Evolutionary conservation across 2,888 invertebrate genomes (phyloP).

Genomic region (Plusia festucae): DNA sequence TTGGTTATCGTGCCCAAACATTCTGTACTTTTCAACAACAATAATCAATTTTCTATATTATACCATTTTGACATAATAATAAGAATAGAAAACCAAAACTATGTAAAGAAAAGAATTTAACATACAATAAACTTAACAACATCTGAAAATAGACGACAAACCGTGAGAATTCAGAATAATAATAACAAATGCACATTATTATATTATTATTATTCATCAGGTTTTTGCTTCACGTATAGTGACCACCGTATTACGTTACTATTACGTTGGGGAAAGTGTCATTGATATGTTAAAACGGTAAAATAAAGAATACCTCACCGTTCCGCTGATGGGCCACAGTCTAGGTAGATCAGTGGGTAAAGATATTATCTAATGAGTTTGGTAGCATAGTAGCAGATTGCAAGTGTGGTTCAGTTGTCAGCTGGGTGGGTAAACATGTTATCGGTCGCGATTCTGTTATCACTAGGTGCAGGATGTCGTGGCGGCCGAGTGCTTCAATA

Average conservation of each 20-base stretch:
- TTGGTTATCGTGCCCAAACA: too few relatives aligned
- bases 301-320: conserved; percentile 58
- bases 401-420: neutral
- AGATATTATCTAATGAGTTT: neutral
- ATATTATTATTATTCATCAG: conserved; percentile 14
- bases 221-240: conserved; percentile 31
- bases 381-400: neutral
- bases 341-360: conserved; percentile 10
- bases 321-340: conserved; percentile 41
- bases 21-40: neutral
- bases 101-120: neutral
- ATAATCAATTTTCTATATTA: neutral
- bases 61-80: neutral
- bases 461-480: too few relatives aligned
- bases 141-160: conserved; percentile 19
- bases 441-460: neutral
- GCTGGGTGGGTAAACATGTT: neutral
- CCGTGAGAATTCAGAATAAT: conserved; percentile 49
- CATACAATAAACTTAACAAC: conserved; percentile 14
- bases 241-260: conserved; percentile 56
- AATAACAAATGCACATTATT: conserved; percentile 33
- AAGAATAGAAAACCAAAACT: conserved; percentile 1
- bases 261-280: conserved; percentile 83
- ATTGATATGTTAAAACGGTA: conserved; percentile 81
- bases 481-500: too few relatives aligned